These are phyloP conservation scores for Solea senegalensis DNA, from an alignment of 2,113 vertebrate genomes.

Conservation along the genomic window DNA sequence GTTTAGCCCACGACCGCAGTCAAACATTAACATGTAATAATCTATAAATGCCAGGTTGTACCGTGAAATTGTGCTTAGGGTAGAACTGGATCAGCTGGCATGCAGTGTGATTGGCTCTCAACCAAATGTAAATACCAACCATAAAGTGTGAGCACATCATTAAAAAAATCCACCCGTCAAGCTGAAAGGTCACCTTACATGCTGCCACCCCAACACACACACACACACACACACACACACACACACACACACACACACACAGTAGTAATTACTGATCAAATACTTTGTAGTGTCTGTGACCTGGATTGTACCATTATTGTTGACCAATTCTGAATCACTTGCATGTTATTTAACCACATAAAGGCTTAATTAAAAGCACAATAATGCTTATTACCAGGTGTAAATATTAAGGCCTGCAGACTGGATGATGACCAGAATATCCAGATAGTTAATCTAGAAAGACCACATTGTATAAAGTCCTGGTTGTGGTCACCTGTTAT, in stretches of 20 bases:
- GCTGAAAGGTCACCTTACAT: constrained; percentile 22
- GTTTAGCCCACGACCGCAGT: not conserved
- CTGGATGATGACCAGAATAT: not conserved
- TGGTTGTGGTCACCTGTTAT: no score
- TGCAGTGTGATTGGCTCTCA: constrained; percentile 8
- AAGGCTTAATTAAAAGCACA: not conserved
- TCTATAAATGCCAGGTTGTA: not conserved
- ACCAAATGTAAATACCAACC: constrained; percentile 7
- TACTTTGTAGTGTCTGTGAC: not conserved
- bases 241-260: not conserved
- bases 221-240: not conserved
- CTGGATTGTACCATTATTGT: not conserved
- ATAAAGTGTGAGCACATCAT: constrained; percentile 13
- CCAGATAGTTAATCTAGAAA: not conserved
- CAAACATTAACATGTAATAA: not conserved
- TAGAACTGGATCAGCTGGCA: not conserved
- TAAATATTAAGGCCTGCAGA: not conserved
- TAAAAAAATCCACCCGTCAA: constrained; percentile 9
- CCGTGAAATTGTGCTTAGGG: not conserved
- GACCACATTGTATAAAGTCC: not conserved
- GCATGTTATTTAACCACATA: not conserved
- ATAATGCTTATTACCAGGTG: not conserved
- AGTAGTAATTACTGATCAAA: not conserved
- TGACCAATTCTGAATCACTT: not conserved
- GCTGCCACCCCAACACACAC: not conserved